A percentile compares a stretch with the other conserved stretches of the same genome.
Evolutionary conservation across 1,140 invertebrate species (phyloP).

Genomic region (Drosophila busckii): DNA sequence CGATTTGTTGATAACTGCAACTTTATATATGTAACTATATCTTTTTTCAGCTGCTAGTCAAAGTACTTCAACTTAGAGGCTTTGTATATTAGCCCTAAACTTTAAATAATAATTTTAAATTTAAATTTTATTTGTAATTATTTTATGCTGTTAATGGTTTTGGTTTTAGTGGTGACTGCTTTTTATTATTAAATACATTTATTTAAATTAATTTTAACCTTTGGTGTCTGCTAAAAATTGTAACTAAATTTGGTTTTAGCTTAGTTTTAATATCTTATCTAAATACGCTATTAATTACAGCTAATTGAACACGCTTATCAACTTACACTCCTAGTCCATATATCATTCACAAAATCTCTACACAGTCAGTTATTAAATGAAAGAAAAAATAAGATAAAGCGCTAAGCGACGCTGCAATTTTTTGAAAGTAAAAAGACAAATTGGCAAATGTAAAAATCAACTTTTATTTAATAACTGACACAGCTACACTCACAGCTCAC

Average conservation of each 20-base stretch:
- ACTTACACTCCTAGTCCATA: background rate
- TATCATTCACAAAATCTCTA: background rate
- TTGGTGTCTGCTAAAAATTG: background rate
- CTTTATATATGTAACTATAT: no score
- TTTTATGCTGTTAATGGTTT: no score
- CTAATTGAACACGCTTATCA: background rate
- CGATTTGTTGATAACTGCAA: no score
- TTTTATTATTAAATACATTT: no score
- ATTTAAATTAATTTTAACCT: no score
- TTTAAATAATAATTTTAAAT: no score
- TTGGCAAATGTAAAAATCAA: slow-evolving; percentile 31
- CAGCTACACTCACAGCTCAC: slow-evolving; percentile 20
- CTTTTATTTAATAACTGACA: slow-evolving; percentile 62
- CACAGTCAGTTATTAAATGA: slow-evolving; percentile 56
- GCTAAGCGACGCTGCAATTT: slow-evolving; percentile 22
- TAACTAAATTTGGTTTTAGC: slow-evolving; percentile 8
- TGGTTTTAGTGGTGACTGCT: no score
- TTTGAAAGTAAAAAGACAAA: slow-evolving; percentile 45
- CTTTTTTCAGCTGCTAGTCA: no score
- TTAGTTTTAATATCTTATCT: background rate
- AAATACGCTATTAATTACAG: background rate
- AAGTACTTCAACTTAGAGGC: background rate
- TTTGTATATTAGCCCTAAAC: background rate
- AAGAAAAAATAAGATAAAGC: slow-evolving; percentile 38
- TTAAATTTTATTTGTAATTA: no score